Percentiles rank a stretch among this genome's conserved stretches.
Conservation (phyloP, 2,888 invertebrate genomes). For the Idaea straminata region DNA sequence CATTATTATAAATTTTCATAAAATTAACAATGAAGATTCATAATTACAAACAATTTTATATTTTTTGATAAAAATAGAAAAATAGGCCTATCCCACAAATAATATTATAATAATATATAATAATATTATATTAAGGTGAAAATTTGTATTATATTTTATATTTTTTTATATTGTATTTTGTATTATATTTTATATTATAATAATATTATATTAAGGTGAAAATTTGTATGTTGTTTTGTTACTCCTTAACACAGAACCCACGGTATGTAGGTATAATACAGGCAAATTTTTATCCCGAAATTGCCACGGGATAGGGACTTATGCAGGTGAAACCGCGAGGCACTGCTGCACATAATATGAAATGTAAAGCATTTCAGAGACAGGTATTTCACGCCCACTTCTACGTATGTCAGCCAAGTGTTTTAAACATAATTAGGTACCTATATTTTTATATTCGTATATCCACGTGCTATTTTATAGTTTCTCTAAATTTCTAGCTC, state of each 20-base stretch:
- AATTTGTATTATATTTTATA: too few relatives aligned
- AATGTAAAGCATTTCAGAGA: neutral
- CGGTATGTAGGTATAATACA: too few relatives aligned
- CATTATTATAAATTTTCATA: neutral
- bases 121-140: neutral
- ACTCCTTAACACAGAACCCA: too few relatives aligned
- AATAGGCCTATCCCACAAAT: neutral
- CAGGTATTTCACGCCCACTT: neutral
- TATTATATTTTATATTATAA: too few relatives aligned
- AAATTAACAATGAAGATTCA: neutral
- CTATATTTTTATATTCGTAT: neutral
- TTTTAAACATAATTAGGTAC: neutral
- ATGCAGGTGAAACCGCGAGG: too few relatives aligned
- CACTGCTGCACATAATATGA: too few relatives aligned
- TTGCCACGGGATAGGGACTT: too few relatives aligned
- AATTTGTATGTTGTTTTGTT: too few relatives aligned
- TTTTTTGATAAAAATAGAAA: neutral
- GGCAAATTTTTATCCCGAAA: too few relatives aligned
- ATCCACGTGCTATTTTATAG: constrained; percentile 12
- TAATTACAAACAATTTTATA: neutral
- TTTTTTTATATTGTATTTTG: too few relatives aligned
- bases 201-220: neutral
- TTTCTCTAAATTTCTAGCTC: constrained; percentile 30
- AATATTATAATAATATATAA: neutral
- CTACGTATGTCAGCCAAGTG: neutral